Evolutionary conservation across 2,888 invertebrate genomes (phyloP), one percentile per base, ranked within the genome.

Genomic region (Amiota communis): DNA sequence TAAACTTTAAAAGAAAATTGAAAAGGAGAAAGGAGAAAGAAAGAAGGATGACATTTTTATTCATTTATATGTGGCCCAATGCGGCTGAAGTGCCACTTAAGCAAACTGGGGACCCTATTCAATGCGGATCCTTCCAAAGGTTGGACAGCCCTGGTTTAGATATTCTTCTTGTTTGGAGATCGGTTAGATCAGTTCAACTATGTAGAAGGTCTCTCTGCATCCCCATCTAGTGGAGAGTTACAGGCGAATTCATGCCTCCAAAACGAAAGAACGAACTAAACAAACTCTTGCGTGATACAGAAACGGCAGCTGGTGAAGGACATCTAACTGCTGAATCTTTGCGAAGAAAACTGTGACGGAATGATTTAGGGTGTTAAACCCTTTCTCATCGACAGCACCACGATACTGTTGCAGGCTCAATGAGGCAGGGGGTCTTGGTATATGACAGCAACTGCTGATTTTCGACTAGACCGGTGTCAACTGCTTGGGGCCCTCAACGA

Each of bases 201-300:
- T n/a, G n/a, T n/a, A n/a, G n/a, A n/a, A n/a, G n/a, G n/a, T n/a
- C n/a, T n/a, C n/a, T n/a, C n/a, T n/a, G n/a, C n/a, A n/a, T n/a
- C n/a, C n/a, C n/a, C n/a, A 65, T 90, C 90, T 2, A 89, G 86
- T 0, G 89, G 89, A 2, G 89, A 90, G 56, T 90, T n/a, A n/a
- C 90, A 1, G 89, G 90, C 0, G 90, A 89, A 59, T 90, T 94
- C 80, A 93, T 93, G 77, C 94, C 75, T 2, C 77, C 87, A 69
- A 87, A 77, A 0, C 87, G 87, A 49, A 96, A 96, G 61, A 96
- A 89, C 4, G 95, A 95, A 74, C 95, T 94, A 86, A 96, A 95
- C 49, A 95, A 96, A 81, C 94, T 95, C 88, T 95, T 95, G 56
- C 96, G 91, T 0, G 95, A 95, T 0, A 93, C 91, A 0, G 92